Evolutionary conservation across 1,140 invertebrate species (phyloP), one percentile per base, ranked within the genome.

Genomic region (Pantala flavescens): DNA sequence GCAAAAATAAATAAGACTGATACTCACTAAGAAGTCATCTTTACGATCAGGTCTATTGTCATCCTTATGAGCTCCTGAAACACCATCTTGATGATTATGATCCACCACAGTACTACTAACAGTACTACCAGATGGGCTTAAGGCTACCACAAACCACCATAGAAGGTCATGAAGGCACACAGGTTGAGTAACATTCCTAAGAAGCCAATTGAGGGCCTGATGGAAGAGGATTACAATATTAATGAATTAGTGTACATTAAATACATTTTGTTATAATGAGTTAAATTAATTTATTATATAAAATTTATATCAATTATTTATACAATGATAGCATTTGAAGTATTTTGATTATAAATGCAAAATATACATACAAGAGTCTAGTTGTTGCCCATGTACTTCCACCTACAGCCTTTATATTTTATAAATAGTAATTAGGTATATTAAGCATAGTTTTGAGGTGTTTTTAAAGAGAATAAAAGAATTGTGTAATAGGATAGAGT

Each of bases 151-250:
- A 79, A 98, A 96, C 92, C 94, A 97, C 96, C 96, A 98, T 76
- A 98, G 87, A 0, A 98, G 84, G 82, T 98, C 96, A 80, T 98
- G 96, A 11, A 98, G 85, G 81, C 92, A 93, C 10, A 90, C 90
- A 9, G 95, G 91, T 81, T 97, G 93, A 0, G 94, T 96, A 0
- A 98, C 94, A 75, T 90, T 94, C 76, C 94, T 87, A 3, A 99
- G 84, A 7, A 99, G 82, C 97, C 97, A 99, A 81, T 98, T 97
- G 73, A 98, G 86, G 0, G 95, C 95, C 88, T 97, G 79, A 23
- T 85, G 79, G 76, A 73, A 76, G 74, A 74, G 42, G 77, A 73
- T 63, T 24, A 43, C 72, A 23, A 76, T 74, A 71, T n/a, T n/a
- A n/a, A n/a, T n/a, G n/a, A n/a, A n/a, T 70, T n/a, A n/a, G 43